A percentile compares a stretch with the other conserved stretches of the same genome.
phyloP scores from a whole-genome alignment of 2,888 invertebrate species.

The Platycheirus albimanus region DNA sequence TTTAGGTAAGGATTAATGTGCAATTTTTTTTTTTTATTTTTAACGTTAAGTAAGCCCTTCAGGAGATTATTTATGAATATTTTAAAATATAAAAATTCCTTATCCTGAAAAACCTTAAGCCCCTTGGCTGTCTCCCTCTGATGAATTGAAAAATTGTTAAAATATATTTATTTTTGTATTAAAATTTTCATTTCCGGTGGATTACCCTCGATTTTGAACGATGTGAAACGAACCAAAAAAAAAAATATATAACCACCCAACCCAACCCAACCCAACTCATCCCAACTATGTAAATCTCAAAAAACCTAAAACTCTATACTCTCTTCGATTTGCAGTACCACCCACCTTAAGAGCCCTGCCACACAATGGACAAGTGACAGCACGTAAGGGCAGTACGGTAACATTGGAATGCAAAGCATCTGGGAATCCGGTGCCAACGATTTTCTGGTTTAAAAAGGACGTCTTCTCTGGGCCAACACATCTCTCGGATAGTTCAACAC shows the following conservation, averaged over 20 bases:
- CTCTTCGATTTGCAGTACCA: slow-evolving; percentile 85
- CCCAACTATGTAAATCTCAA: background rate
- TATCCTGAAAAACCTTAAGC: background rate
- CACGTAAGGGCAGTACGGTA: slow-evolving; percentile 87
- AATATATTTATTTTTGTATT: slow-evolving; percentile 72
- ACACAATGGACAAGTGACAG: slow-evolving; percentile 87
- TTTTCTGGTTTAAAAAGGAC: slow-evolving; percentile 87
- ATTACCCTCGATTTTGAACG: slow-evolving; percentile 60
- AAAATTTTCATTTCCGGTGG: slow-evolving; percentile 74
- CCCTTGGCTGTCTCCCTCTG: slow-evolving; percentile 10
- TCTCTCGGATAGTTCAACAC: slow-evolving; percentile 83
- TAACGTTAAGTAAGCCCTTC: slow-evolving; percentile 18
- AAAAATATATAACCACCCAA: background rate
- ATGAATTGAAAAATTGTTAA: slow-evolving; percentile 52
- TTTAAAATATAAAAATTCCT: slow-evolving; percentile 17
- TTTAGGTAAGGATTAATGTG: slow-evolving; percentile 80
- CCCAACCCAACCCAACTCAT: background rate
- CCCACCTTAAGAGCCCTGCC: slow-evolving; percentile 87
- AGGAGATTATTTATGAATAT: slow-evolving; percentile 54
- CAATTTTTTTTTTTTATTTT: background rate
- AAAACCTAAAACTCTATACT: too few species aligned
- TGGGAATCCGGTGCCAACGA: slow-evolving; percentile 89
- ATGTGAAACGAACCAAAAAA: slow-evolving; percentile 35
- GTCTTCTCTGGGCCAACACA: slow-evolving; percentile 82
- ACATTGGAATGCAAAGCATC: slow-evolving; percentile 88